A percentile compares a stretch with the other conserved stretches of the same genome.
Evolutionary conservation across 2,797 vertebrate species (phyloP).

Genomic region (Esox lucius): DNA sequence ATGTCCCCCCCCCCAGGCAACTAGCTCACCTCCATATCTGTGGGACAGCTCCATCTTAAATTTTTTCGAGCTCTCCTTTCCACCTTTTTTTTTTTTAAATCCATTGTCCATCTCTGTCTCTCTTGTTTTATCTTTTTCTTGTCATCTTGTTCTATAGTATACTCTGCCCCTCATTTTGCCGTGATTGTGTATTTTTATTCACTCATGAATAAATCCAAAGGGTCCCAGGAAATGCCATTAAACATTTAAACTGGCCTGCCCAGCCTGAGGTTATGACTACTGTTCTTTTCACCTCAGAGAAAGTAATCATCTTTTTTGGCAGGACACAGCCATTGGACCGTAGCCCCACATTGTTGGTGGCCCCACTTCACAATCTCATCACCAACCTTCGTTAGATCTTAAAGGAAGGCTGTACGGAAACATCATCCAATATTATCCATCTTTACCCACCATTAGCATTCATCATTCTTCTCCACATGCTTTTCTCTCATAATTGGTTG

Average conservation of each 20-base stretch:
- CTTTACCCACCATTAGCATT: conserved; percentile 19
- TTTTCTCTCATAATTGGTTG: background rate
- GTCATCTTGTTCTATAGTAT: background rate
- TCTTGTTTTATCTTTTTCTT: background rate
- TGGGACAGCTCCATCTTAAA: background rate
- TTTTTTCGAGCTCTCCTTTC: background rate
- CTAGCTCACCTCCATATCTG: background rate
- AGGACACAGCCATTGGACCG: background rate
- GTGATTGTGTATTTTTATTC: conserved; percentile 2
- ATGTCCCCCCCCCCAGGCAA: background rate
- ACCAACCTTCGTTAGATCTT: conserved; percentile 55
- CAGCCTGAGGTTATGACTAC: background rate
- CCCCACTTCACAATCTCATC: conserved; percentile 27
- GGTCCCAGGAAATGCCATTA: conserved; percentile 2
- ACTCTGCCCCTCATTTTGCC: background rate
- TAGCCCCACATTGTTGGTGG: conserved; percentile 34
- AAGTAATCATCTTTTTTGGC: background rate
- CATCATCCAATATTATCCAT: conserved; percentile 57
- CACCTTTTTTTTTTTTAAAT: background rate
- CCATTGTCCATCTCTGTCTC: conserved; percentile 10
- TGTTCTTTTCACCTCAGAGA: background rate
- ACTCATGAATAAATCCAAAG: conserved; percentile 6
- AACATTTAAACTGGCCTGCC: background rate
- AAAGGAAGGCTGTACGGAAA: conserved; percentile 43
- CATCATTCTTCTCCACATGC: background rate